A percentile compares a stretch with the other conserved stretches of the same genome.
phyloP scores from a whole-genome alignment of 2,797 vertebrate species.

The Protosalanx chinensis region DNA sequence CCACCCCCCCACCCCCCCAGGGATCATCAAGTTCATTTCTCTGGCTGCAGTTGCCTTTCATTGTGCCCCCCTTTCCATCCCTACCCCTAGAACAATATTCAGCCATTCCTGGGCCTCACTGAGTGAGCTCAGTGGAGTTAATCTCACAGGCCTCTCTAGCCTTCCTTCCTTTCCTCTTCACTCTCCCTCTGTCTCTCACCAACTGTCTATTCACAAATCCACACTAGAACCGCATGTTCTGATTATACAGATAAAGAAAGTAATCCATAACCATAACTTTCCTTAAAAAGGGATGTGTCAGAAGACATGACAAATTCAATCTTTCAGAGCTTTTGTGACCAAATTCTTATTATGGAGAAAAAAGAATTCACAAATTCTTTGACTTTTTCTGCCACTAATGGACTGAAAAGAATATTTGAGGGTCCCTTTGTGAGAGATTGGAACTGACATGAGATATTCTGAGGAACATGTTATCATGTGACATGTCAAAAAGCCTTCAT shows the following conservation, averaged over 20 bases:
- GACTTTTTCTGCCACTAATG: background rate
- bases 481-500: constrained; percentile 57
- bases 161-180: constrained; percentile 29
- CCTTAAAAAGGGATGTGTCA: constrained; percentile 34
- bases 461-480: constrained; percentile 45
- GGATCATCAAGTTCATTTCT: constrained; percentile 83
- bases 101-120: constrained; percentile 78
- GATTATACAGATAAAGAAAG: constrained; percentile 79
- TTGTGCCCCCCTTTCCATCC: constrained; percentile 54
- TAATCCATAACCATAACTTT: constrained; percentile 69
- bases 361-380: background rate
- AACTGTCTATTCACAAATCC: constrained; percentile 72
- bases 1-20: constrained; percentile 52
- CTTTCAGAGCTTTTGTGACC: background rate
- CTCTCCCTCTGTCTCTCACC: constrained; percentile 11
- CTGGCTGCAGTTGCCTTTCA: constrained; percentile 70
- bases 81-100: constrained; percentile 79
- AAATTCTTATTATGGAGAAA: background rate
- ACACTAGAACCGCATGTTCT: constrained; percentile 77
- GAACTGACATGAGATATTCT: constrained; percentile 14
- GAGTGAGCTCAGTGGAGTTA: constrained; percentile 76
- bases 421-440: background rate
- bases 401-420: background rate
- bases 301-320: constrained; percentile 33
- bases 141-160: constrained; percentile 72